phyloP scores from a whole-genome alignment of 2,113 vertebrate species.

The Larimichthys polyactis region DNA sequence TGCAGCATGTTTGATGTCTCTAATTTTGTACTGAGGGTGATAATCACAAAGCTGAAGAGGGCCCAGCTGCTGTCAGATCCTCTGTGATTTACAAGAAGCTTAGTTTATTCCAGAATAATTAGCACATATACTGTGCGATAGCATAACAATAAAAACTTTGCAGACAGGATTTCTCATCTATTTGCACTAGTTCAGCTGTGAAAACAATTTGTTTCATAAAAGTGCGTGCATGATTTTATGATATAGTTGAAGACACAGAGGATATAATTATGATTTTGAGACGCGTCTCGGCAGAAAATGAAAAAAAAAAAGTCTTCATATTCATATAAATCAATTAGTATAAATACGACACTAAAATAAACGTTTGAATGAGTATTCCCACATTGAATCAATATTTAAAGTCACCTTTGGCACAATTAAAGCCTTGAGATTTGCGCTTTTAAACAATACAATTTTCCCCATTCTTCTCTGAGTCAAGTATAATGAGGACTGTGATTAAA shows the following conservation, averaged over 20 bases:
- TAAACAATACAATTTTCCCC: slow-evolving; percentile 7
- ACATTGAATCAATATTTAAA: not conserved
- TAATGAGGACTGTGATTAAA: slow-evolving; percentile 13
- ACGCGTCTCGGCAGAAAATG: not conserved
- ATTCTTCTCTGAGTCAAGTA: not conserved
- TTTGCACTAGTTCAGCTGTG: not conserved
- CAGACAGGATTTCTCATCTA: not conserved
- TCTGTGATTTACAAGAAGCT: not conserved
- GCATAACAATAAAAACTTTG: not conserved
- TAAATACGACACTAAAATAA: not conserved
- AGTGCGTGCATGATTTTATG: not conserved
- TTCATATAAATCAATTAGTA: not conserved
- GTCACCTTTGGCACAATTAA: not conserved
- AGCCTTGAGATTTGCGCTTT: too few species aligned
- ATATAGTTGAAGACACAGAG: not conserved
- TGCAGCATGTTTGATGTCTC: not conserved
- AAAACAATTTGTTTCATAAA: not conserved
- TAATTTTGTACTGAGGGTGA: not conserved
- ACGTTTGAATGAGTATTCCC: not conserved
- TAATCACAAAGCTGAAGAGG: not conserved
- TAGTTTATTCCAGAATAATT: not conserved
- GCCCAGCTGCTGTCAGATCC: not conserved
- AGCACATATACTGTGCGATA: not conserved
- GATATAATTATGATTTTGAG: not conserved
- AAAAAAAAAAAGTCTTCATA: not conserved